These are phyloP conservation scores for Ctenosaura bakeri DNA, from an alignment of 2,797 vertebrate species.

Conservation along the genomic window DNA sequence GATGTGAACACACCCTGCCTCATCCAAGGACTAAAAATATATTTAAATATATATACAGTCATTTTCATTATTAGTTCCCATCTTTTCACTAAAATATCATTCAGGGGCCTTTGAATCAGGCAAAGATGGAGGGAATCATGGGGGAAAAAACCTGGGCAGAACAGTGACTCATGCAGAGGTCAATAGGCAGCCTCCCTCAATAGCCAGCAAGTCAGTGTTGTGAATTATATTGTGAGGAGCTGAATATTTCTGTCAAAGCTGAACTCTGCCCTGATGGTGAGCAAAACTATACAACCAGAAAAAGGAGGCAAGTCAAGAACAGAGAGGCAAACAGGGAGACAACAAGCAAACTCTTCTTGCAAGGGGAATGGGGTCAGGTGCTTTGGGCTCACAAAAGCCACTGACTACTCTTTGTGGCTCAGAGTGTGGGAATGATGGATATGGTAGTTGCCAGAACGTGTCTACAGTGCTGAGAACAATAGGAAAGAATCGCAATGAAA, in stretches of 20 bases:
- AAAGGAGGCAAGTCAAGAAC: not conserved
- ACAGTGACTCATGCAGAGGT: not conserved
- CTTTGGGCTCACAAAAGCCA: not conserved
- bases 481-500: not conserved
- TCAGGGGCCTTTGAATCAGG: slow-evolving; percentile 55
- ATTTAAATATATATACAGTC: not conserved
- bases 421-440: no score
- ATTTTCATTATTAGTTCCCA: slow-evolving; percentile 32
- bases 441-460: no score
- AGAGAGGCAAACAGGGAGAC: not conserved
- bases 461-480: not conserved
- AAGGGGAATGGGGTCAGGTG: no score
- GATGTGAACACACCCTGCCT: no score
- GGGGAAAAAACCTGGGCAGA: no score
- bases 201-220: not conserved
- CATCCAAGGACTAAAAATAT: slow-evolving; percentile 31
- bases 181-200: not conserved
- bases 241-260: not conserved
- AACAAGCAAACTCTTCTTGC: not conserved
- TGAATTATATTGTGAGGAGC: not conserved
- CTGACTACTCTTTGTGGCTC: not conserved
- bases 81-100: slow-evolving; percentile 50
- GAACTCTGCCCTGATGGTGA: no score
- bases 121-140: slow-evolving; percentile 55
- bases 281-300: not conserved